Evolutionary conservation across 2,797 vertebrate genomes (phyloP), one percentile per base, ranked within the genome.

Genomic region (Leptatherina wallacei): DNA sequence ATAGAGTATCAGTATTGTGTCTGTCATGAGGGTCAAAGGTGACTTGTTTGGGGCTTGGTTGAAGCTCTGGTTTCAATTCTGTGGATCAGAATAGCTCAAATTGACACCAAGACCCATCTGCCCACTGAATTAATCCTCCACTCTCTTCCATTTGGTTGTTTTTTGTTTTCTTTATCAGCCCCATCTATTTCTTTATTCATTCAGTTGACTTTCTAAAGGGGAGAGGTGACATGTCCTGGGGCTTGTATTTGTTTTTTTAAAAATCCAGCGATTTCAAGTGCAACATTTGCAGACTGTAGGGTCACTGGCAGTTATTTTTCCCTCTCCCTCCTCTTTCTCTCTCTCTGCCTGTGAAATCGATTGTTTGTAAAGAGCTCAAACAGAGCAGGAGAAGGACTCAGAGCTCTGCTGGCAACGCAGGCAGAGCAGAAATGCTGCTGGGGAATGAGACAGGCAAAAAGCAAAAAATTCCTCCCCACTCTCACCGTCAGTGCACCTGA

Each of bases 341-440:
- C 76, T 85, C 83, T 83, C 74, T 89, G 82, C 71, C 75, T 87
- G 85, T 85, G 85, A 91, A 94, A 95, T 95, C 92, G 94, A 95
- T 95, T 93, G 89, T 92, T 94, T 94, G 91, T 92, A 88, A 89
- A 89, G 80, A 93, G 88, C 94, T 94, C 91, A 94, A 94, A 95
- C 91, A 20, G 81, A 87, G 86, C 69, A 24, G 78, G 77, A 87
- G 82, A 83, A 81, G 75, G 85, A 89, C 90, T 85, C 75, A 54
- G 82, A 87, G 85, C 82, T 79, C 68, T 85, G 85, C 84, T 88
- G 87, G 88, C 91, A 93, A 82, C 29, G 38, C 81, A 54, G 83
- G 85, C 86, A 82, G 88, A 89, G 85, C 82, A 84, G 88, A 94
- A 94, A 56, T 83, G 91, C 93, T 94, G 91, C 85, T 93, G 90